Conservation (phyloP, 2,888 invertebrate species). For the Rhamphomyia laevipes region DNA sequence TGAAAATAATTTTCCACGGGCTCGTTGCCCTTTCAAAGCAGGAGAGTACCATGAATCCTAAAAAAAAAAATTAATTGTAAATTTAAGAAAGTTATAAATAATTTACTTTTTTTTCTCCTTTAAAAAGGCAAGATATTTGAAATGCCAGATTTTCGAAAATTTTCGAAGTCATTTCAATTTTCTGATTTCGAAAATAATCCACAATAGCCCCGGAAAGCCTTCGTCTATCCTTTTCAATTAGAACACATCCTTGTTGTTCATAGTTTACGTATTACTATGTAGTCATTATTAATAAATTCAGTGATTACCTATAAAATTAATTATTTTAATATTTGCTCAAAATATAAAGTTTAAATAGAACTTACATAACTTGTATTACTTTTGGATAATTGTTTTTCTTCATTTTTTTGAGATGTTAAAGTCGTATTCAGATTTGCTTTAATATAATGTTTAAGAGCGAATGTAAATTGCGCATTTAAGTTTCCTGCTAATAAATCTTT, state of each 20-base stretch:
- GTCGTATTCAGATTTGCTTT: neutral
- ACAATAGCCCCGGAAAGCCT: neutral
- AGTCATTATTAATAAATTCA: neutral
- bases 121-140: neutral
- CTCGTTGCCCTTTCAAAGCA: neutral
- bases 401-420: neutral
- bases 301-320: neutral
- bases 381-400: neutral
- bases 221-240: neutral
- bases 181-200: no score
- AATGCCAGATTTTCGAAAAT: neutral
- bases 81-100: no score
- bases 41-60: no score
- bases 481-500: neutral
- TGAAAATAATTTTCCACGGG: neutral
- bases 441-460: neutral
- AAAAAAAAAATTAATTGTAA: no score
- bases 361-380: neutral
- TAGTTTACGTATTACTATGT: neutral
- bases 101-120: neutral
- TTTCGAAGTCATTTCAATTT: neutral
- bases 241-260: neutral
- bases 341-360: neutral
- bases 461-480: neutral
- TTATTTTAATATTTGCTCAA: neutral